Evolutionary conservation across 2,113 vertebrate genomes (phyloP).

Genomic region (Petroica traversi): DNA sequence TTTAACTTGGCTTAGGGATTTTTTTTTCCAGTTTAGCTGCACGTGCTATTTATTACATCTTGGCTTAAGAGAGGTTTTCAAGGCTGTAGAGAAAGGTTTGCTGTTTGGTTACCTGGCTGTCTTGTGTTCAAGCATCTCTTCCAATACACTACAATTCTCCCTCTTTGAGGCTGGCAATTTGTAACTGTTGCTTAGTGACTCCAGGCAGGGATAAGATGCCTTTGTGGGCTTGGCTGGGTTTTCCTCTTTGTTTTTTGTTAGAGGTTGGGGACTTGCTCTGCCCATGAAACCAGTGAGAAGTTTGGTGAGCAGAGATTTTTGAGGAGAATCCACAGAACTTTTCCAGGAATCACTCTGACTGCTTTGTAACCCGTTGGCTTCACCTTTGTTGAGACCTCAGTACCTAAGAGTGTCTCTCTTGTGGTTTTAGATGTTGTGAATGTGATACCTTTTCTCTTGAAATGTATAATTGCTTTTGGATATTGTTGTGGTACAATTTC

Average conservation of each 20-base stretch:
- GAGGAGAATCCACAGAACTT: neutral
- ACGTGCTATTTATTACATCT: conserved; percentile 24
- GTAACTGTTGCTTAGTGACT: neutral
- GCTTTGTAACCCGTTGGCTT: neutral
- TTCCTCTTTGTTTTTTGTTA: neutral
- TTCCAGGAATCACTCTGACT: neutral
- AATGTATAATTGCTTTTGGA: neutral
- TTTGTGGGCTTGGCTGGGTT: neutral
- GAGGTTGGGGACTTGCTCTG: neutral
- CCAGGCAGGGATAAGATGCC: neutral
- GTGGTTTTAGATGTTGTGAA: neutral
- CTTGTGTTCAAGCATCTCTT: neutral
- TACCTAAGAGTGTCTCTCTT: neutral
- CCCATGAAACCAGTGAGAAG: neutral
- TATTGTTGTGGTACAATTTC: neutral
- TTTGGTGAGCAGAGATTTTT: neutral
- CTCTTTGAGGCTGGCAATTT: neutral
- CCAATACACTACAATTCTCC: neutral
- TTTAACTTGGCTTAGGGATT: conserved; percentile 1
- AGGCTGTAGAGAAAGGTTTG: neutral
- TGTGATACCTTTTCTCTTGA: neutral
- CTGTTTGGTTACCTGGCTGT: conserved; percentile 24
- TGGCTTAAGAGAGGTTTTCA: conserved; percentile 14
- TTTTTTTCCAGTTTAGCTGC: neutral
- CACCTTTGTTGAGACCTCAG: neutral